phyloP scores from a whole-genome alignment of 2,888 invertebrate species.

The Axea sp. region DNA sequence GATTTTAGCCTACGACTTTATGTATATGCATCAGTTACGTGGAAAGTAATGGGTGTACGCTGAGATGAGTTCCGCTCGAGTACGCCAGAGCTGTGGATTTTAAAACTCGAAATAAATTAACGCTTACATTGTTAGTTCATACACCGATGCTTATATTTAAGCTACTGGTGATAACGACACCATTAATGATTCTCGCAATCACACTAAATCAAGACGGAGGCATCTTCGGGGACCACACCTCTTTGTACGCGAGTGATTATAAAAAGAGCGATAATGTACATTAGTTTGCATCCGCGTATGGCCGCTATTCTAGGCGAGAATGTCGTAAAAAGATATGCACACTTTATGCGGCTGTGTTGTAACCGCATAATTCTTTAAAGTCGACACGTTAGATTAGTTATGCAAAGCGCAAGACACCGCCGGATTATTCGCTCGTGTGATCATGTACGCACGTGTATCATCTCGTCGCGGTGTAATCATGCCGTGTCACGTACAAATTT shows the following conservation, averaged over 20 bases:
- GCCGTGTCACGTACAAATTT: conserved; percentile 52
- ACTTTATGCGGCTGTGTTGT: conserved; percentile 32
- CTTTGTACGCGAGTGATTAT: conserved; percentile 13
- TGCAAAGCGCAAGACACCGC: conserved; percentile 27
- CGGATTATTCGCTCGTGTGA: conserved; percentile 43
- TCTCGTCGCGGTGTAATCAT: conserved; percentile 42
- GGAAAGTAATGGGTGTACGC: neutral
- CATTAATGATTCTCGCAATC: conserved; percentile 24
- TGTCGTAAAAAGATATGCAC: conserved; percentile 23
- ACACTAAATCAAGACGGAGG: conserved; percentile 29
- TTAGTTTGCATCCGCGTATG: conserved; percentile 33
- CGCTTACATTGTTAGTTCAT: conserved; percentile 9
- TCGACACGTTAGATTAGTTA: conserved; percentile 44
- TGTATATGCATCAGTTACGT: conserved; percentile 8
- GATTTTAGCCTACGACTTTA: conserved; percentile 11
- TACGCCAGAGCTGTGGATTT: neutral
- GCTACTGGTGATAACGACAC: conserved; percentile 41
- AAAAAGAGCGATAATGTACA: conserved; percentile 40
- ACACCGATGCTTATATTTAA: conserved; percentile 21
- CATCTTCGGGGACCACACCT: conserved; percentile 31
- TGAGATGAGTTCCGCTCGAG: neutral
- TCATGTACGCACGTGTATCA: conserved; percentile 44
- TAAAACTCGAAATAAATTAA: too few species aligned
- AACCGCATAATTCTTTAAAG: conserved; percentile 39
- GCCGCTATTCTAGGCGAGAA: conserved; percentile 16